Base-by-base conservation (phyloP, 2,888 invertebrate species). In the Nomada fucata region DNA sequence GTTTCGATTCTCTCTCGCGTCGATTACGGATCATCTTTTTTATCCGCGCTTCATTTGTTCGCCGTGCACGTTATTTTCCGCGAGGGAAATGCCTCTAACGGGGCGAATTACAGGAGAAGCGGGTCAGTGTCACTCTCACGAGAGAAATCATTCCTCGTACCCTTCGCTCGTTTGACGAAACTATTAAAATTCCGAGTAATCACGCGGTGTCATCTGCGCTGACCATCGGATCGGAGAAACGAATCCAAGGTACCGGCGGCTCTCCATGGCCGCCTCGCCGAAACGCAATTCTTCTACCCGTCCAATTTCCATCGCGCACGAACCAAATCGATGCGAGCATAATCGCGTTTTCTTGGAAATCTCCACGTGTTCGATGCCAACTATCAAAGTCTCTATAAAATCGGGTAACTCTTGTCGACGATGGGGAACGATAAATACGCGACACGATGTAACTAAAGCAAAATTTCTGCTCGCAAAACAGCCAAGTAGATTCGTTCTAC, bases 61-160 rank as follows among this genome's bases (percentile, higher is more conserved):
- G 7, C 42, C 47, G 65, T 18, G 13, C 50, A 18, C 9, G 42
- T 10, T 20, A 42, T 44, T 63, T 61, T 53, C 65, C 44, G 23
- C 59, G 63, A 59, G 57, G 74, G 71, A 83, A 83, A 79, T 83
- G 64, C 67, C 65, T 70, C 57, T 59, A 69, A 83, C 63, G 64
- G 68, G 59, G 75, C 68, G 70, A 74, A 74, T 84, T 77, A 61
- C 55, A 20, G 55, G 47, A 26, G 64, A 85, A 85, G 82, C 76
- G 55, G 85, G 85, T 85, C 85, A 85, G 82, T 85, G 85, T 82
- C 85, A 79, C 79, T 85, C 85, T 85, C 82, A 61, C 79, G 79
- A 42, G 79, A 85, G 85, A 79, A 69, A 85, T 85, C 82, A 72
- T 47, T 78, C 63, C 36, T 44, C 42, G 71, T 79, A 79, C 85